Evolutionary conservation across 1,140 invertebrate genomes (phyloP), one percentile per base, ranked within the genome.

Genomic region (Rhopalosiphum padi): DNA sequence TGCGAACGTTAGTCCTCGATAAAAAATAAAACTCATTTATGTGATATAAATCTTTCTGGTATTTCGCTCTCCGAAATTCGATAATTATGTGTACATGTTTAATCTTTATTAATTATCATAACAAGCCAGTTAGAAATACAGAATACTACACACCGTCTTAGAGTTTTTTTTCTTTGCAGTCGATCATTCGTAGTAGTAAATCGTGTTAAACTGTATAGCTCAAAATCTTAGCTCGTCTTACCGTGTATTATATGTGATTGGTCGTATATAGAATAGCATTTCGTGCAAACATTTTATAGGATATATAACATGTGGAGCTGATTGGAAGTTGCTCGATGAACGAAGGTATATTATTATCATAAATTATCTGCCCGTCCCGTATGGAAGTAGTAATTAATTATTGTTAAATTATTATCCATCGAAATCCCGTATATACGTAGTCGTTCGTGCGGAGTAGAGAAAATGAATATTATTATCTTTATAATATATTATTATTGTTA

Each of bases 1-100:
- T 85, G 91, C 46, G 35, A 86, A 93, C 91, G 91, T 51, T 53
- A 83, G 91, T 93, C 46, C 91, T 93, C 91, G 91, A 43, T 53
- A 21, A 41, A n/a, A 77, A 83, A 15, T 86, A 90, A 68, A 90
- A 68, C 53, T 25, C 15, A 25, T 90, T 25, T 89, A 11, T 25
- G 9, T 25, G 22, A 68, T 90, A 25, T n/a, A 35, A 88, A 88
- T 51, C 21, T 35, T 18, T 48, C 37, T 1, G 2, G n/a, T 18
- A 3, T 22, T 30, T n/a, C 18, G 11, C 18, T 46, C 43, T 43
- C 85, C 18, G 22, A 88, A 48, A 48, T 88, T 46, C 25, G 25
- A 46, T 37, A 43, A 41, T 37, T 30, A 85, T 85, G 2, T 41
- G 8, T 9, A 7, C 25, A 85, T 23, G 37, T 85, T 23, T 22